Base-by-base conservation (phyloP, 2,797 vertebrate species). In the Anguilla obscura region DNA sequence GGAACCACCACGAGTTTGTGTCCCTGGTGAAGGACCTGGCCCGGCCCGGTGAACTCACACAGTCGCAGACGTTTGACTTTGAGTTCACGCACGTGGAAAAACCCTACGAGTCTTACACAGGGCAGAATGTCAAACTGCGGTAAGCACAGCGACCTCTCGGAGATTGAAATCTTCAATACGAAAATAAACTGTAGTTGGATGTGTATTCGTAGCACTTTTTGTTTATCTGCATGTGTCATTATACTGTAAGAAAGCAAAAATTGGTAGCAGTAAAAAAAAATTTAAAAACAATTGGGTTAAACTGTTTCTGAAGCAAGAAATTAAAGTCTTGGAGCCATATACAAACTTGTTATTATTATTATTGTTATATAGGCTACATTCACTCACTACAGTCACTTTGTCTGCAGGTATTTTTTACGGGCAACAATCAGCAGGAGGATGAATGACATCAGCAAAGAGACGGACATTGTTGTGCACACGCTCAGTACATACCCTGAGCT, bases 11-110 rank as follows among this genome's bases (percentile, higher is more conserved):
- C 1, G 99, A 99, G 92, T 99, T 99, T 18, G 98, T 99, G 87
- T 99, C 98, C 12, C 93, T 99, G 92, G 99, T 99, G 90, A 99
- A 99, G 93, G 99, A 99, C 91, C 94, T 99, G 85, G 99, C 98
- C 0, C 95, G 98, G 86, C 98, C 99, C 0, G 99, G 99, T 12
- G 98, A 99, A 87, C 97, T 99, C 89, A 97, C 98, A 86, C 98
- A 98, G 2, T 99, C 98, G 0, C 98, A 99, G 94, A 98, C 97
- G 1, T 99, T 99, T 58, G 98, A 99, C 96, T 99, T 99, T 0
- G 99, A 99, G 90, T 99, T 99, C 95, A 98, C 98, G 0, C 98
- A 99, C 0, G 99, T 99, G 93, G 99, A 99, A 90, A 99, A 99
- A 93, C 98, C 98, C 0, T 99, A 99, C 0, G 99, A 99, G 90